Evolutionary conservation across 2,797 vertebrate species (phyloP), one percentile per base, ranked within the genome.

Genomic region (Serranus cabrilla): DNA sequence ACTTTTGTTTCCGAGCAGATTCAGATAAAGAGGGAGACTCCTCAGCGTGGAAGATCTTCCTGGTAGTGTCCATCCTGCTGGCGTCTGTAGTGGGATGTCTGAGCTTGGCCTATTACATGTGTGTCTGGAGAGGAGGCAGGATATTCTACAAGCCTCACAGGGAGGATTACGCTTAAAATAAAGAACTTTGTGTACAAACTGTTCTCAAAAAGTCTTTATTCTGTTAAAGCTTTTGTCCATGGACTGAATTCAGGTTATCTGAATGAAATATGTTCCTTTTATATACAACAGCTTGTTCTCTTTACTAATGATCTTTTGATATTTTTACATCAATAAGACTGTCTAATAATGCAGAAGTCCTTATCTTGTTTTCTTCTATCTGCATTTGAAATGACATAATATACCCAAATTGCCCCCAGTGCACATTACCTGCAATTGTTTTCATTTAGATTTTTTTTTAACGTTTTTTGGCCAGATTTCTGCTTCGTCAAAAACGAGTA

Each of bases 111-210:
- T 95, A 94, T 27, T 95, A 95, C 75, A 55, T 95, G 71, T 95
- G 91, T 52, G 51, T 93, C 55, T 95, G 95, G 94, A 90, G 94
- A 80, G 95, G 93, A 58, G 93, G 94, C 54, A 74, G 93, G 45
- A 73, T 93, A 40, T 76, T 91, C 55, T 95, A 94, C 50, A 42
- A 76, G 43, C 87, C 78, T 34, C 92, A 93, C 18, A 91, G 85
- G 51, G 76, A 88, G 2, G 42, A 20, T 50, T 81, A 21, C 50
- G 51, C 66, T 70, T 83, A 63, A 82, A 91, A 86, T 83, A 86
- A 87, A 88, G 0, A 72, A 1, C 2, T 13, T 34, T 47, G 5
- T 56, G 20, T 10, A 17, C 13, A 47, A 61, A 54, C 14, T 2
- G 4, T 12, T 14, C 2, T 43, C 2, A 27, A 39, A 1, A 14